Evolutionary conservation across 2,113 vertebrate species (phyloP).

Genomic region (Corapipo altera): DNA sequence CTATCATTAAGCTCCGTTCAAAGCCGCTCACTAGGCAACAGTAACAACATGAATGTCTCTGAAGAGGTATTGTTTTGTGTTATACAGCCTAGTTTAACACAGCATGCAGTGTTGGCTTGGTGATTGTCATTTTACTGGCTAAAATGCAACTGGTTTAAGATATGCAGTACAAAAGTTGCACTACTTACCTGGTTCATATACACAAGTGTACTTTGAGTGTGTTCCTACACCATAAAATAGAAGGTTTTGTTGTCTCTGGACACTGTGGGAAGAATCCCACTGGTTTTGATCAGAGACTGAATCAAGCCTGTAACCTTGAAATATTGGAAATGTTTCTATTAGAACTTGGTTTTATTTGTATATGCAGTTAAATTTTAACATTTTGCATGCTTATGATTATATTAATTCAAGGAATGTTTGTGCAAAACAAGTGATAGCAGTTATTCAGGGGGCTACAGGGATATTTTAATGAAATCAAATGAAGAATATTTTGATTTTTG

Average conservation of each 20-base stretch:
- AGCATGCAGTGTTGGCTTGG: background rate
- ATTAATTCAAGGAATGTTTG: slow-evolving; percentile 18
- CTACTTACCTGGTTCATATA: background rate
- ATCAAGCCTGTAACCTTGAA: background rate
- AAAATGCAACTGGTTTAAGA: background rate
- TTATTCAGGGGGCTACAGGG: background rate
- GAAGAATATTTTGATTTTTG: slow-evolving; percentile 5
- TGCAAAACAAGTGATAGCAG: slow-evolving; percentile 19
- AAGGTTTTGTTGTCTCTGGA: slow-evolving; percentile 17
- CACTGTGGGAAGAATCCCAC: background rate
- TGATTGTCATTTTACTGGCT: background rate
- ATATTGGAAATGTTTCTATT: background rate
- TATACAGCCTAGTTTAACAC: background rate
- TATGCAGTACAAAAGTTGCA: background rate
- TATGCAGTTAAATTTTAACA: background rate
- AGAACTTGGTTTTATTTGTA: background rate
- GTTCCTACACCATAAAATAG: background rate
- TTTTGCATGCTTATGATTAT: background rate
- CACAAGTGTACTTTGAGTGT: background rate
- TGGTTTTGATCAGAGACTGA: background rate
- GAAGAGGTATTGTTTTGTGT: background rate
- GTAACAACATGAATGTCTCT: background rate
- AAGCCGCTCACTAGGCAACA: background rate
- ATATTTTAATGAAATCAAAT: slow-evolving; percentile 13
- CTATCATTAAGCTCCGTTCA: background rate